phyloP scores from a whole-genome alignment of 2,113 vertebrate species.

The Motacilla tschutschensis region DNA sequence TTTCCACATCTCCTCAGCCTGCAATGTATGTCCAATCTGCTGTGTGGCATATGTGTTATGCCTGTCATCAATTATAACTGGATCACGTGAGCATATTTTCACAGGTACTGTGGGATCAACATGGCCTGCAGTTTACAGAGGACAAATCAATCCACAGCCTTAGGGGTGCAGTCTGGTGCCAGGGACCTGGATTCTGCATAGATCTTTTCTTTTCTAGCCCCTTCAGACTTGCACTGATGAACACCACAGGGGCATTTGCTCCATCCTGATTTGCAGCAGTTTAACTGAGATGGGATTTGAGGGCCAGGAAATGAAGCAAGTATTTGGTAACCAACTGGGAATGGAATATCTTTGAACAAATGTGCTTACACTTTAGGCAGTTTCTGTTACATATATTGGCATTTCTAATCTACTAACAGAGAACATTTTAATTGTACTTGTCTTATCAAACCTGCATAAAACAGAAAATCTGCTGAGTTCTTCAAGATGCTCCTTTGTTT shows the following conservation, averaged over 20 bases:
- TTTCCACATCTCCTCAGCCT: not conserved
- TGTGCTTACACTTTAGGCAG: not conserved
- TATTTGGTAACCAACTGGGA: not conserved
- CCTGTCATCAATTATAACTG: not conserved
- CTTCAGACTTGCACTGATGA: not conserved
- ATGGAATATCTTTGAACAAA: slow-evolving; percentile 28
- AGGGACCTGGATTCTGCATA: not conserved
- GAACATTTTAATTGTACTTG: slow-evolving; percentile 34
- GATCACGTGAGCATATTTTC: not conserved
- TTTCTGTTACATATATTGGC: slow-evolving; percentile 28
- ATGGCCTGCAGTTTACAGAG: not conserved
- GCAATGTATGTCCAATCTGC: not conserved
- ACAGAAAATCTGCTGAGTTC: slow-evolving; percentile 22
- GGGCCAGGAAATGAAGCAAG: not conserved
- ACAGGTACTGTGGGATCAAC: not conserved
- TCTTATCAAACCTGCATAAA: slow-evolving; percentile 21
- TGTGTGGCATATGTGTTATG: not conserved
- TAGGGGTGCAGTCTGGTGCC: not conserved
- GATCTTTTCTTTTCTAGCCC: not conserved
- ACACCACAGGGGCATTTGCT: not conserved
- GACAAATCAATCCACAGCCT: not conserved
- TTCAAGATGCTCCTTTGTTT: slow-evolving; percentile 47
- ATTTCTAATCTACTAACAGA: slow-evolving; percentile 19
- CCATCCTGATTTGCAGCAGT: not conserved
- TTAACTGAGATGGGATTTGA: not conserved